phyloP scores from a whole-genome alignment of 2,797 vertebrate genomes.

The Mallotus villosus region DNA sequence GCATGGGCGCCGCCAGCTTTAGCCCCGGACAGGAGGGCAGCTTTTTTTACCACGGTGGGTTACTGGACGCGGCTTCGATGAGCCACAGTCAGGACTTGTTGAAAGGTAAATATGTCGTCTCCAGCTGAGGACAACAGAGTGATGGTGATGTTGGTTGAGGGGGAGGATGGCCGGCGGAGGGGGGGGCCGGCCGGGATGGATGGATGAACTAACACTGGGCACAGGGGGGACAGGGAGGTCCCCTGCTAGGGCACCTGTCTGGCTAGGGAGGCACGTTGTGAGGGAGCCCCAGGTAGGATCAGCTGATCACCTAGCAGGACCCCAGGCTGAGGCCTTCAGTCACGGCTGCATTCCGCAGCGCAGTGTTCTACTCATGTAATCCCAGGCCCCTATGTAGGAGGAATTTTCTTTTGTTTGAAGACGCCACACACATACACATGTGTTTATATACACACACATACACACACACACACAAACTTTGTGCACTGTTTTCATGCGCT shows the following conservation, averaged over 20 bases:
- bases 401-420: constrained; percentile 26
- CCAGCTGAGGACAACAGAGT: constrained; percentile 74
- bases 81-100: constrained; percentile 81
- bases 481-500: constrained; percentile 65
- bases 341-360: no score
- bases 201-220: constrained; percentile 54
- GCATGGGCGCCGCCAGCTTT: constrained; percentile 67
- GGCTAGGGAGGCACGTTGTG: constrained; percentile 33
- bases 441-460: constrained; percentile 31
- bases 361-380: no score
- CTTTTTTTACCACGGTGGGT: constrained; percentile 77
- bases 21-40: constrained; percentile 75
- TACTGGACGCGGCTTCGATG: constrained; percentile 73
- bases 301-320: no score
- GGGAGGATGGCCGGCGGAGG: constrained; percentile 43
- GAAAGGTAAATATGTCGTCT: constrained; percentile 84
- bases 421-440: constrained; percentile 28
- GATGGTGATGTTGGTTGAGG: constrained; percentile 61
- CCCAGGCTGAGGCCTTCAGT: no score
- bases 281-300: constrained; percentile 1
- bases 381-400: no score
- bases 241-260: constrained; percentile 45
- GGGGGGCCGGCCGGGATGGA: constrained; percentile 43
- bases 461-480: constrained; percentile 47
- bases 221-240: constrained; percentile 34